A percentile compares a stretch with the other conserved stretches of the same genome.
These are phyloP conservation scores for Chaenogobius annularis DNA, from an alignment of 2,113 vertebrate species.

Conservation along the genomic window DNA sequence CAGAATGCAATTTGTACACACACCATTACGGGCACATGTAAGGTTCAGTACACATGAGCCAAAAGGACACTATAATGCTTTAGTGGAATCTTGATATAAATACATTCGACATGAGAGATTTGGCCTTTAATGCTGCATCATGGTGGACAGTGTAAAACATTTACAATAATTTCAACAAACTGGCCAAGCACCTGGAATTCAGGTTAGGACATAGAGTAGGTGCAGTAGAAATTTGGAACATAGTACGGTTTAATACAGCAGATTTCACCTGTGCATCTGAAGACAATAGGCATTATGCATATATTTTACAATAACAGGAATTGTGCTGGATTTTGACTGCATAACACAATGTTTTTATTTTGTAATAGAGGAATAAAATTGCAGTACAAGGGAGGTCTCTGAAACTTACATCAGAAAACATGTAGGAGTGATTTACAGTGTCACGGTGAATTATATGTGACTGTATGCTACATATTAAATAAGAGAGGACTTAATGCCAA, in stretches of 20 bases:
- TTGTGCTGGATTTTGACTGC: slow-evolving; percentile 8
- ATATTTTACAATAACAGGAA: neutral
- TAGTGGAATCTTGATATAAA: slow-evolving; percentile 1
- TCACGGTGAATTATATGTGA: slow-evolving; percentile 24
- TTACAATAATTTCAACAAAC: slow-evolving; percentile 27
- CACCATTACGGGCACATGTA: neutral
- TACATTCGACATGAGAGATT: slow-evolving; percentile 32
- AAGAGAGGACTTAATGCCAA: slow-evolving; percentile 15
- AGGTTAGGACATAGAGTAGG: slow-evolving; percentile 16
- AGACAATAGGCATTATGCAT: neutral
- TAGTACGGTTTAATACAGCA: slow-evolving; percentile 13
- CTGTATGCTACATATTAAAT: slow-evolving; percentile 36
- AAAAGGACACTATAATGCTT: slow-evolving; percentile 15
- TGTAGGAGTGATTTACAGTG: slow-evolving; percentile 2
- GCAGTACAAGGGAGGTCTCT: slow-evolving; percentile 20
- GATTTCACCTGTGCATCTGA: slow-evolving; percentile 16
- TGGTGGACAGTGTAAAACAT: slow-evolving; percentile 27
- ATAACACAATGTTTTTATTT: slow-evolving; percentile 20
- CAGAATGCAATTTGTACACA: neutral
- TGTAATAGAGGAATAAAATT: slow-evolving; percentile 7
- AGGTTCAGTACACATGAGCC: neutral
- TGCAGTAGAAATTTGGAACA: slow-evolving; percentile 8
- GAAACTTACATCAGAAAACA: neutral
- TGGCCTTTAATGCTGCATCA: neutral
- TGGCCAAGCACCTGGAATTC: slow-evolving; percentile 5